A percentile compares a stretch with the other conserved stretches of the same genome.
These are phyloP conservation scores for Okamejei kenojei DNA, from an alignment of 2,797 vertebrate genomes.

Conservation along the genomic window DNA sequence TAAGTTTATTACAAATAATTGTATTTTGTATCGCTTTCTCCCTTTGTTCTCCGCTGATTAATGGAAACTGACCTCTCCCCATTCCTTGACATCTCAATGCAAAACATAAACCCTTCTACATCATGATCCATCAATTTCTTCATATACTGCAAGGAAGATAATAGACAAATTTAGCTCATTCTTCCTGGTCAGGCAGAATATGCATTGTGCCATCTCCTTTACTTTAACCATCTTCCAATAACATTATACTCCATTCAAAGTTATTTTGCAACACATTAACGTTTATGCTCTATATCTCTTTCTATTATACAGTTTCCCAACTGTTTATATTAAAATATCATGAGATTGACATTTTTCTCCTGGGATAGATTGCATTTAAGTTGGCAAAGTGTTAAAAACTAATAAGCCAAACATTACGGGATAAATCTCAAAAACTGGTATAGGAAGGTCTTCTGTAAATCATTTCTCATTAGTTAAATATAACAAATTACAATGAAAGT, in stretches of 20 bases:
- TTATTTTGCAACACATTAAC: background rate
- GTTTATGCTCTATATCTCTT: background rate
- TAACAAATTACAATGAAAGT: background rate
- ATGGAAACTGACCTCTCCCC: background rate
- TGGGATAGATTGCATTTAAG: background rate
- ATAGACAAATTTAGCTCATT: background rate
- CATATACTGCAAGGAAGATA: background rate
- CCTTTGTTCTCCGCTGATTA: background rate
- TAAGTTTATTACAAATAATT: background rate
- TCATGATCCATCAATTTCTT: background rate
- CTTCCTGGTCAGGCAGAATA: background rate
- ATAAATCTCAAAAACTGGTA: background rate
- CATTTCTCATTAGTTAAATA: background rate
- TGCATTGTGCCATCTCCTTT: background rate
- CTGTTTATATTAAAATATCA: background rate
- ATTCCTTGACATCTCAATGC: background rate
- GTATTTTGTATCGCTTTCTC: background rate
- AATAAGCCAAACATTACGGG: background rate
- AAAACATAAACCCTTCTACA: background rate
- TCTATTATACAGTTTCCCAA: background rate
- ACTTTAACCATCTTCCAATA: background rate
- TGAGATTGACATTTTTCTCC: background rate
- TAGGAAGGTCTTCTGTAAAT: background rate
- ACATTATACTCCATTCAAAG: background rate
- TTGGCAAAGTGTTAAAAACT: background rate